Conservation (phyloP, 2,797 vertebrate species). For the Thamnophis elegans region DNA sequence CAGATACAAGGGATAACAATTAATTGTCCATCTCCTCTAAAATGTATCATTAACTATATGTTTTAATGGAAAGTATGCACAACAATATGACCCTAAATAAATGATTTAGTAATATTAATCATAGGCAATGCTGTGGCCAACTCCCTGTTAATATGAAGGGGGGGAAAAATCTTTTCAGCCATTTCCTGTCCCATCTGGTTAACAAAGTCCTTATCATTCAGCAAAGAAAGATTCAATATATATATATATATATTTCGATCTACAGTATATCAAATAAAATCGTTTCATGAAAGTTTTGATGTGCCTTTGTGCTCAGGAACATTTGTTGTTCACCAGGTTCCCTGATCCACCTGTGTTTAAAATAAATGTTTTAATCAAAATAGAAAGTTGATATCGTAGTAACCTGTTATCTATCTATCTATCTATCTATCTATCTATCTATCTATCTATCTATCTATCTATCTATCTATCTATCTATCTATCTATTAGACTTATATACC, state of each 20-base stretch:
- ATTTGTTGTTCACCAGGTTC: neutral
- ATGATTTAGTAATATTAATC: neutral
- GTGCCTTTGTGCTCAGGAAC: neutral
- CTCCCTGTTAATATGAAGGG: neutral
- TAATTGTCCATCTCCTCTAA: neutral
- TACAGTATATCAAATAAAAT: neutral
- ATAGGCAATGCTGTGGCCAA: neutral
- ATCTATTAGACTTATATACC: too few relatives aligned
- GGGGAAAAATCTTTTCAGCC: neutral
- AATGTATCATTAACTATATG: neutral
- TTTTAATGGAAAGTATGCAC: neutral
- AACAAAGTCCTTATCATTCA: neutral
- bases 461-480: too few relatives aligned
- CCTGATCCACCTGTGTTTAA: neutral
- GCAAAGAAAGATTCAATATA: neutral
- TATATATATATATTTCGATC: too few relatives aligned
- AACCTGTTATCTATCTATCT: neutral
- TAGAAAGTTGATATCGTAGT: neutral
- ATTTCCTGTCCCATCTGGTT: neutral
- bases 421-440: too few relatives aligned
- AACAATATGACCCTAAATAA: neutral
- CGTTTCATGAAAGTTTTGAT: neutral
- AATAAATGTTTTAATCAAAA: neutral
- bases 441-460: too few relatives aligned
- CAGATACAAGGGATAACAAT: neutral